Evolutionary conservation across 2,797 vertebrate species (phyloP).

Genomic region (Monodelphis domestica): DNA sequence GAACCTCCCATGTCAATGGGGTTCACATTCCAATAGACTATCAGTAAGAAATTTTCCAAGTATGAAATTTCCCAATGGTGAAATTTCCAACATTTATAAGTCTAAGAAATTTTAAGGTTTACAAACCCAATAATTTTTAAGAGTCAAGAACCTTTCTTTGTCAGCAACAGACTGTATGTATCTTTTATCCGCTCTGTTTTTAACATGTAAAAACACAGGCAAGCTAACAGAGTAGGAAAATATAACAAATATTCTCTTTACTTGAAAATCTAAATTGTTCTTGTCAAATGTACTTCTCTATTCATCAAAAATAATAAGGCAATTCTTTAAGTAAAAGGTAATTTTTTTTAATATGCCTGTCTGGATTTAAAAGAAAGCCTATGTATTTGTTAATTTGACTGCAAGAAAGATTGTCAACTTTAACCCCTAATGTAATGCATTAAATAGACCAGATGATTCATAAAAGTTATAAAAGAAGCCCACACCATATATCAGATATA

Average conservation of each 20-base stretch:
- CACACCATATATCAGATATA: slow-evolving; percentile 9
- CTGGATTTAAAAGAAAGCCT: slow-evolving; percentile 15
- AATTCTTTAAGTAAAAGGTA: slow-evolving; percentile 21
- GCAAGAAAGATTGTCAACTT: slow-evolving; percentile 28
- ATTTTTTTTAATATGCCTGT: not conserved
- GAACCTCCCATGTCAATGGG: too few relatives aligned
- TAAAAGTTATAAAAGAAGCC: not conserved
- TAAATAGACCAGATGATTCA: slow-evolving; percentile 46
- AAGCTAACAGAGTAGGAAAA: not conserved
- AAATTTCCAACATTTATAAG: too few relatives aligned
- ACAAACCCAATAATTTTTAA: slow-evolving; percentile 15
- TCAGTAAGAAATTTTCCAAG: too few relatives aligned
- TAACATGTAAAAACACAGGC: slow-evolving; percentile 36
- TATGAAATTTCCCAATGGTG: too few relatives aligned
- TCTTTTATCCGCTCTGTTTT: slow-evolving; percentile 3
- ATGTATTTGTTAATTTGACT: slow-evolving; percentile 1
- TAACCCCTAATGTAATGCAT: slow-evolving; percentile 1
- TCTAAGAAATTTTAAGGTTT: too few relatives aligned
- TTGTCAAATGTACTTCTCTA: not conserved
- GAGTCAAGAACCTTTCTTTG: slow-evolving; percentile 12
- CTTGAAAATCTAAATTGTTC: slow-evolving; percentile 34
- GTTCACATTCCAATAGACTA: too few relatives aligned
- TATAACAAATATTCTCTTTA: slow-evolving; percentile 8
- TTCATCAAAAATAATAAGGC: slow-evolving; percentile 27
- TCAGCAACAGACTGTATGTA: not conserved